Evolutionary conservation across 2,797 vertebrate genomes (phyloP), one percentile per base, ranked within the genome.

Genomic region (Hafferia zeledoni): DNA sequence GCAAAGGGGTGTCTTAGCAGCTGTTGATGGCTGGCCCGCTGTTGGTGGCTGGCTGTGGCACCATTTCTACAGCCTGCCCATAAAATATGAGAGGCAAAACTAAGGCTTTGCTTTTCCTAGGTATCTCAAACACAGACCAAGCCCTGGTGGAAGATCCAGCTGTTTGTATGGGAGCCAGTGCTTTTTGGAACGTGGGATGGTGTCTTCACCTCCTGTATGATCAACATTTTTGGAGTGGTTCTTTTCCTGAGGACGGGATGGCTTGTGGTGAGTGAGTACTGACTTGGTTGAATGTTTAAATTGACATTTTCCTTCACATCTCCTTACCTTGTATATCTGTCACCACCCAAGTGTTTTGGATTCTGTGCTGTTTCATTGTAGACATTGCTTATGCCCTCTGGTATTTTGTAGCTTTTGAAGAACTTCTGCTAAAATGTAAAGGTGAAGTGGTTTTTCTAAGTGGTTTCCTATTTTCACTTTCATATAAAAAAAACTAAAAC

Each of bases 171-270:
- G 99, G 99, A 99, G 95, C 99, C 99, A 0, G 99, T 99, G 89
- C 98, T 99, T 64, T 99, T 99, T 35, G 99, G 99, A 39, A 99
- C 99, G 1, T 99, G 99, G 99, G 99, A 99, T 53, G 99, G 99
- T 1, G 99, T 99, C 87, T 99, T 99, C 95, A 99, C 99, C 18
- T 99, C 99, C 86, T 99, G 99, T 96, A 99, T 99, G 99, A 99
- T 99, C 98, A 99, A 99, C 96, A 99, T 99, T 94, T 99, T 99
- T 85, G 99, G 99, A 37, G 99, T 99, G 39, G 99, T 99, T 90
- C 98, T 99, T 60, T 99, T 99, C 95, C 97, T 99, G 72, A 98
- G 99, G 76, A 99, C 99, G 0, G 99, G 99, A 59, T 99, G 98
- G 98, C 98, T 99, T 1, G 99, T 99, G 98, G 99, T 99, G 84